Percentiles rank a stretch among this genome's conserved stretches.
Conservation (phyloP, 2,888 invertebrate genomes). For the Aspidiotus destructor region DNA sequence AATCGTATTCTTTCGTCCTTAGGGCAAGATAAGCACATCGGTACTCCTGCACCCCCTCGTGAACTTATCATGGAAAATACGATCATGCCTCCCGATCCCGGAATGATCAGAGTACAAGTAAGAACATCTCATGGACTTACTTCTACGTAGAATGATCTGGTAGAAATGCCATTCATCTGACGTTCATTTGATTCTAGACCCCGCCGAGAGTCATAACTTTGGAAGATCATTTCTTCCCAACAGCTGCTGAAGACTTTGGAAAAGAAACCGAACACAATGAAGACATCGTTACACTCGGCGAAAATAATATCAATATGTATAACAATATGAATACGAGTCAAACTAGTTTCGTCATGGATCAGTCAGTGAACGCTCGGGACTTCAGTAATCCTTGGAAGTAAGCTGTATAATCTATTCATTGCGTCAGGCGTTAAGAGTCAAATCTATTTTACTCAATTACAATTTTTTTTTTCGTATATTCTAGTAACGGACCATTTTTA, state of each 20-base stretch:
- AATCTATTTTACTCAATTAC: background rate
- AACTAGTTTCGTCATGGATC: slow-evolving; percentile 13
- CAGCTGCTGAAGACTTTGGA: slow-evolving; percentile 44
- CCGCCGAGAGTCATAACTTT: slow-evolving; percentile 81
- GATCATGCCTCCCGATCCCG: slow-evolving; percentile 58
- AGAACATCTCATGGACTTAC: slow-evolving; percentile 8
- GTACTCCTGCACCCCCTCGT: slow-evolving; percentile 73
- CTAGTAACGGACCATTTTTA: slow-evolving; percentile 23
- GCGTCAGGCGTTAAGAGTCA: background rate
- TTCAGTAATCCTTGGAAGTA: slow-evolving; percentile 17
- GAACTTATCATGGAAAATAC: slow-evolving; percentile 80
- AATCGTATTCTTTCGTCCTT: slow-evolving; percentile 34
- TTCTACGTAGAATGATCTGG: background rate
- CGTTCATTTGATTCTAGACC: slow-evolving; percentile 50
- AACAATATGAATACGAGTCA: slow-evolving; percentile 9
- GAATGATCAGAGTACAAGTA: slow-evolving; percentile 60
- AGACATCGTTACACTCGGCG: background rate
- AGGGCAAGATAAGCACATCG: slow-evolving; percentile 51
- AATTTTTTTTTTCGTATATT: background rate
- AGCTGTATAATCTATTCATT: background rate
- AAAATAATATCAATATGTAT: background rate
- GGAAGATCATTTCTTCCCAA: slow-evolving; percentile 72
- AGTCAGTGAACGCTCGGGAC: slow-evolving; percentile 11
- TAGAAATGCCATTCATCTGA: too few relatives aligned
- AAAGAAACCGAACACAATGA: slow-evolving; percentile 13